These are phyloP conservation scores for Echinarachnius parma DNA, from an alignment of 53 echinoderm and acorn worm genomes.

Conservation along the genomic window DNA sequence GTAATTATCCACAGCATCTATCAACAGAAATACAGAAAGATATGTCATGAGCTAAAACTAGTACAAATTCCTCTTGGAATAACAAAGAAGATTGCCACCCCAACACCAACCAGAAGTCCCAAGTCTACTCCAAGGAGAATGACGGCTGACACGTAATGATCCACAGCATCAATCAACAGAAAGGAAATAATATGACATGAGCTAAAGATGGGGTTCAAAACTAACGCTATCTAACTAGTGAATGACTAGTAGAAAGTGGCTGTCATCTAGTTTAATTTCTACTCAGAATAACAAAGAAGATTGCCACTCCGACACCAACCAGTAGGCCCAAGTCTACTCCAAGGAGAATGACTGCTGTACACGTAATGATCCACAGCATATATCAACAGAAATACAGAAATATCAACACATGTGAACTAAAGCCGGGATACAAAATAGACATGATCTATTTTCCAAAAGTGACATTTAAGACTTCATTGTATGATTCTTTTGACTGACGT, in stretches of 20 bases:
- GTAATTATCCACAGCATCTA: conserved; percentile 77
- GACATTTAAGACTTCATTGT: no score
- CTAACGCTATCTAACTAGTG: no score
- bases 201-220: no score
- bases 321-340: conserved; percentile 81
- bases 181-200: not conserved
- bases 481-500: no score
- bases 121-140: conserved; percentile 76
- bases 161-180: not conserved
- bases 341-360: conserved; percentile 60
- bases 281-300: conserved; percentile 78
- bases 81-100: conserved; percentile 74
- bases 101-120: conserved; percentile 76
- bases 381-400: not conserved
- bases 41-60: no score
- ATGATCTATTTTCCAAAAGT: no score
- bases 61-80: no score
- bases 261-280: no score
- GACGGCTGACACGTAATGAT: no score
- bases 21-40: not conserved
- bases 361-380: conserved; percentile 78
- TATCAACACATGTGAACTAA: no score
- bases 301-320: conserved; percentile 73
- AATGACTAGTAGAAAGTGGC: no score
- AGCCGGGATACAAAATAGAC: no score